These are phyloP conservation scores for Sipha maydis DNA, from an alignment of 2,888 invertebrate genomes.

Conservation along the genomic window DNA sequence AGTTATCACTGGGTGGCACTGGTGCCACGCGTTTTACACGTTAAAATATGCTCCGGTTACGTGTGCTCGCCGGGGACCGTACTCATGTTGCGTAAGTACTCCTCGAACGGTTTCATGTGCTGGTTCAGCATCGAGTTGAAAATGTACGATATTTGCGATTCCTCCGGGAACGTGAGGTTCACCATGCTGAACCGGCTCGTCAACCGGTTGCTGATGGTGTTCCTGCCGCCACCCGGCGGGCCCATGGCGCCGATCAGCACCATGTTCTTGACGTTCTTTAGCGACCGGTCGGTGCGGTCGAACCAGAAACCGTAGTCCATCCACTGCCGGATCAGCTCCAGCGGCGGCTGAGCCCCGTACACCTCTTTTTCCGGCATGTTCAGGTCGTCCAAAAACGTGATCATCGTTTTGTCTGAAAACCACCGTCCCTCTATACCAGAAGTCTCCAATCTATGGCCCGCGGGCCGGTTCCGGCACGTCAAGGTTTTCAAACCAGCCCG, in stretches of 20 bases:
- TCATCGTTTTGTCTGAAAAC: conserved; percentile 73
- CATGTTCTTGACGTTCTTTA: conserved; percentile 79
- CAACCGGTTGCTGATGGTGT: conserved; percentile 80
- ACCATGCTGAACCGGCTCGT: conserved; percentile 81
- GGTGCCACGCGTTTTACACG: no score
- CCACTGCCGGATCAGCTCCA: conserved; percentile 86
- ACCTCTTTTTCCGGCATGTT: conserved; percentile 92
- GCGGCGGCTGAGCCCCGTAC: conserved; percentile 89
- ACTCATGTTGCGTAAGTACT: conserved; percentile 47
- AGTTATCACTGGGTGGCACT: no score
- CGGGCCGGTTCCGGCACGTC: no score
- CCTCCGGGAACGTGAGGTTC: conserved; percentile 85
- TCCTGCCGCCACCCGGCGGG: conserved; percentile 91
- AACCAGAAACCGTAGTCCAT: conserved; percentile 88
- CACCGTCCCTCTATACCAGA: no score
- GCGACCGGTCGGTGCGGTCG: neutral
- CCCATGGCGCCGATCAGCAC: conserved; percentile 85
- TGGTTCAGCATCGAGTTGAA: conserved; percentile 72
- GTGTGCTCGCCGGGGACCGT: no score
- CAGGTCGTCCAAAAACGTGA: conserved; percentile 90
- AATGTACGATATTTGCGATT: conserved; percentile 80
- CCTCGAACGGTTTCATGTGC: conserved; percentile 20
- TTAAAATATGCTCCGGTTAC: no score
- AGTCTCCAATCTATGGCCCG: no score
- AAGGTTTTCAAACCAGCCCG: no score